Evolutionary conservation across 2,888 invertebrate genomes (phyloP), one percentile per base, ranked within the genome.

Genomic region (Drosophila histrio): DNA sequence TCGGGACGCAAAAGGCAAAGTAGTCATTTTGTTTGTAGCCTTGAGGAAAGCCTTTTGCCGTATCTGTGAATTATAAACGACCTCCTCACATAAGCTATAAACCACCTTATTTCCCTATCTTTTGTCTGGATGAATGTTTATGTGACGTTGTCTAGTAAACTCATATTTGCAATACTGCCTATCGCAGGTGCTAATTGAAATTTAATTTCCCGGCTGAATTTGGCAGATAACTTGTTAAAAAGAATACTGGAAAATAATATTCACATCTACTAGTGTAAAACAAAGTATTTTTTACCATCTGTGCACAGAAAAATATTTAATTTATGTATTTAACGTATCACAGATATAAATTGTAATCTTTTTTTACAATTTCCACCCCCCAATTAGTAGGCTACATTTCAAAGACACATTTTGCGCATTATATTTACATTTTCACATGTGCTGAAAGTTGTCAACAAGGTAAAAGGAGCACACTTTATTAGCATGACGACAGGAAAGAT

Each of bases 61-160:
- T 8, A 24, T 17, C 36, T 21, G 39, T 75, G 47, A 76, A 67
- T 69, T 78, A 57, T 79, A 56, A 66, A 64, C 28, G 46, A 59
- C 60, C 44, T 43, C 34, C 58, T 2, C 52, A 44, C 47, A 60
- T 17, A 43, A 34, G 50, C 54, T 22, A n/a, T 17, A n/a, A 39
- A 21, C 24, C 38, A 30, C 15, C 24, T 44, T 34, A 9, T 32
- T 21, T 2, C 2, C 39, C 11, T 38, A 8, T 17, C 26, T 22
- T 34, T 54, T 7, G 13, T 9, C n/a, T 71, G 53, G 13, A 54
- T 43, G 39, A 24, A 24, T 41, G 54, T 36, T 39, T 28, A 24
- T 41, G 54, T 36, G 43, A 3, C n/a, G 3, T 8, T 28, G 15
- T 2, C 17, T 17, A 22, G 19, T 52, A 26, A n/a, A 21, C n/a